Conservation (phyloP, 2,888 invertebrate species). For the Drosophila algonquin region DNA sequence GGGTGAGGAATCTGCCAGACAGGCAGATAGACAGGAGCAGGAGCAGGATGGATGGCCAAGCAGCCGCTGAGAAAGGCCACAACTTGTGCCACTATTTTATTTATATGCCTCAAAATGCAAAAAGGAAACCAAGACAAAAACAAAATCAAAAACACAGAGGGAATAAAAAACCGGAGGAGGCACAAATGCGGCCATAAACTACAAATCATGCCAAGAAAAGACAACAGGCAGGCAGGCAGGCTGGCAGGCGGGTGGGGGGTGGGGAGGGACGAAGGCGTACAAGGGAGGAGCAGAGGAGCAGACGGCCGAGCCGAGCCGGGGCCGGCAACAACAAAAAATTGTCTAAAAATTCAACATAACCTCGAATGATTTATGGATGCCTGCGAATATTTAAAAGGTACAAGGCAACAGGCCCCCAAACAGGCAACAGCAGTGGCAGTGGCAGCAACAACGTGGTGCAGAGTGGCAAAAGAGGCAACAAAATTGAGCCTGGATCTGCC, state of each 20-base stretch:
- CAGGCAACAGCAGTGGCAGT: conserved; percentile 6
- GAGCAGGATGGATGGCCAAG: conserved; percentile 1
- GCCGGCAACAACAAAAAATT: conserved; percentile 60
- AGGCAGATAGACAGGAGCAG: not conserved
- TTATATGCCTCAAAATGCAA: conserved; percentile 67
- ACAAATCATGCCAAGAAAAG: conserved; percentile 76
- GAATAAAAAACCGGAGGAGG: conserved; percentile 27
- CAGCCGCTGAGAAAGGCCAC: conserved; percentile 16
- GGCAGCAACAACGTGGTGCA: not conserved
- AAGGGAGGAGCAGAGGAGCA: conserved; percentile 12
- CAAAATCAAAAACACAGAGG: conserved; percentile 16
- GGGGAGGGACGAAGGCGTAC: too few relatives aligned
- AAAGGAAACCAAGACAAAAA: conserved; percentile 33
- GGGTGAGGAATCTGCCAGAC: conserved; percentile 31
- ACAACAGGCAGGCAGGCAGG: conserved; percentile 43
- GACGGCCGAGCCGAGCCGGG: conserved; percentile 27
- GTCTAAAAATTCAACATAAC: conserved; percentile 82
- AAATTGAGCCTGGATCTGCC: conserved; percentile 36
- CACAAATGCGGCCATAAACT: conserved; percentile 70
- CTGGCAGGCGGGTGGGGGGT: not conserved
- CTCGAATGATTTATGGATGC: conserved; percentile 82
- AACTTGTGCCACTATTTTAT: conserved; percentile 72
- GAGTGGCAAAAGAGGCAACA: conserved; percentile 32
- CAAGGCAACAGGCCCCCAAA: conserved; percentile 42
- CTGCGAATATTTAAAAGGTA: conserved; percentile 81